Evolutionary conservation across 37 sponge, comb jelly and placozoan species (phyloP), one percentile per base, ranked within the genome.

Genomic region (Halichondria panicea): DNA sequence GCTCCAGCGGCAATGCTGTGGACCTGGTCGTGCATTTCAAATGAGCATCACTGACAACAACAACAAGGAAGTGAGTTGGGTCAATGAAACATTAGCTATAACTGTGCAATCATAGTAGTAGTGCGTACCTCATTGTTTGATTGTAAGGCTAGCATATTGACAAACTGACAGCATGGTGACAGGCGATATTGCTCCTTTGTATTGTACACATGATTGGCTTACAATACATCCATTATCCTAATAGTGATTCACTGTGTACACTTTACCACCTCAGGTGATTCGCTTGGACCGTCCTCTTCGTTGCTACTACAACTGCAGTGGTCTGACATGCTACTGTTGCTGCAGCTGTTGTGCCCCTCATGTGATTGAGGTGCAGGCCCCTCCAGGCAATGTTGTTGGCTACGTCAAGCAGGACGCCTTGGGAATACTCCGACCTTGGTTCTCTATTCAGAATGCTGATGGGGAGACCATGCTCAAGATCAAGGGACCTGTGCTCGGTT

Each of bases 21-120:
- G 93, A 21, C 84, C 93, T 12, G 55, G 52, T 42, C 87, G 96
- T 7, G 81, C 83, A 18, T 95, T 95, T 71, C 52, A 65, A 72
- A 92, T 95, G 96, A 53, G 73, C 33, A 95, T 95, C 53, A 54
- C 75, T 38, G 96, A 95, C 84, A 95, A 95, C 74, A 32, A 63
- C 35, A 68, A 88, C 48, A 64, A 62, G 35, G 96, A 95, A 75
- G 84, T 75, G 31, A 38, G 57, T 68, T 48, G n/a, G n/a, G n/a
- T n/a, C n/a, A n/a, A n/a, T n/a, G n/a, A n/a, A n/a, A n/a, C n/a
- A n/a, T n/a, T n/a, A n/a, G n/a, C n/a, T n/a, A n/a, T n/a, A n/a
- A n/a, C n/a, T n/a, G n/a, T n/a, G n/a, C n/a, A n/a, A n/a, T n/a
- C n/a, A n/a, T n/a, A n/a, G n/a, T n/a, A n/a, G n/a, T n/a, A n/a